Conservation (phyloP, 2,888 invertebrate species). For the Parapristionchus giblindavisi region DNA sequence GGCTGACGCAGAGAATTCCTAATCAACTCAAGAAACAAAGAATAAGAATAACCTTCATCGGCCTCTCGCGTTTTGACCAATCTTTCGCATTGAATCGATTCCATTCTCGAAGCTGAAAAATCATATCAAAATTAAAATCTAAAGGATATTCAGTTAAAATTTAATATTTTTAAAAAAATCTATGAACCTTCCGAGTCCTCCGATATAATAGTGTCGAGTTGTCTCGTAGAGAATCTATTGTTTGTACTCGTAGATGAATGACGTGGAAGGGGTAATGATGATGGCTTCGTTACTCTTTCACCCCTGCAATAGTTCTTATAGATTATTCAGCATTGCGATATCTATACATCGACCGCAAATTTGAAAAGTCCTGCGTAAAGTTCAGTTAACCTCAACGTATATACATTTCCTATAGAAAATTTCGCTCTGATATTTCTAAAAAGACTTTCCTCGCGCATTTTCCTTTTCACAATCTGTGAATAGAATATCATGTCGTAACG, state of each 20-base stretch:
- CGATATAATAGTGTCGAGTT: slow-evolving; percentile 29
- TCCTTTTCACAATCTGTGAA: too few species aligned
- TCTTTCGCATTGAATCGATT: slow-evolving; percentile 29
- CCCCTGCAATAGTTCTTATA: slow-evolving; percentile 26
- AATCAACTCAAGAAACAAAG: neutral
- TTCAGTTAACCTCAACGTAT: too few species aligned
- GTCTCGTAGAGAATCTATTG: slow-evolving; percentile 12
- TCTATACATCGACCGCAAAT: too few species aligned
- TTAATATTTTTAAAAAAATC: neutral
- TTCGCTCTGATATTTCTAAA: too few species aligned
- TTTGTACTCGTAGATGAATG: neutral
- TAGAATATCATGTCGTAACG: too few species aligned
- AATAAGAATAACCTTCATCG: slow-evolving; percentile 8
- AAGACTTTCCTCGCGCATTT: too few species aligned
- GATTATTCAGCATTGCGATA: too few species aligned
- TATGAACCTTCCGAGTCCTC: too few species aligned
- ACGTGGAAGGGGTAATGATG: slow-evolving; percentile 33
- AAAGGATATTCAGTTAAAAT: neutral
- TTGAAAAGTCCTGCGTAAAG: too few species aligned
- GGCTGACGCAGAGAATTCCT: too few species aligned
- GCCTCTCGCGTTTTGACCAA: slow-evolving; percentile 26
- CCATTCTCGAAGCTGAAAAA: slow-evolving; percentile 27
- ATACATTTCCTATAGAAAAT: too few species aligned
- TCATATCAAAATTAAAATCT: too few species aligned
- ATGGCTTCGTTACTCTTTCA: slow-evolving; percentile 20